Evolutionary conservation across 2,888 invertebrate genomes (phyloP), one percentile per base, ranked within the genome.

Genomic region (Cataglyphis livida): DNA sequence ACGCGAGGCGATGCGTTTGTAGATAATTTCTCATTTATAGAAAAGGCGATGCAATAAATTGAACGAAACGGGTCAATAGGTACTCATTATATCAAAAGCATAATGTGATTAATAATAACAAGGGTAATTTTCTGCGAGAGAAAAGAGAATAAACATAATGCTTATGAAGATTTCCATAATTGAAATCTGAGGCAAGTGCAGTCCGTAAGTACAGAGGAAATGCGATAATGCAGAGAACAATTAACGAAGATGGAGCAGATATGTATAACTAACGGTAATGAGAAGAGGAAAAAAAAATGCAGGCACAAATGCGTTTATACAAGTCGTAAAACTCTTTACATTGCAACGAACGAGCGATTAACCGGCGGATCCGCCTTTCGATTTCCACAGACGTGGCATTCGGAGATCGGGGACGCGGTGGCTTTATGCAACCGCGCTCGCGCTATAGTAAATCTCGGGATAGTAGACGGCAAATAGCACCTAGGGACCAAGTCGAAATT

Each of bases 401-500:
- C 68, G 78, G 25, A 70, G 82, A 81, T 87, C 73, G 84, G 84
- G 84, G 44, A 25, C 66, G 35, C 62, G 81, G 48, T 57, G 62
- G 84, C 75, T 85, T 83, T 61, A 62, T 70, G 74, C 81, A 54
- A 61, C 35, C 79, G 70, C 35, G 62, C 66, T 61, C 83, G 62
- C 66, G 64, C 83, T 61, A 71, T 79, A 61, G 84, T 90, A 89
- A 90, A 89, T 90, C 89, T 84, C 85, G 74, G 51, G 7, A n/a
- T 82, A 75, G 82, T 51, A 81, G 84, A 81, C 83, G 75, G 81
- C 84, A 75, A 86, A 84, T 86, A 85, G 84, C 85, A 85, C 70
- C 79, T 44, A 82, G 87, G 85, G 88, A 83, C 84, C 84, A 79
- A 88, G 86, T 88, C 87, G 64, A 84, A 86, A 88, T 89, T 90